These are phyloP conservation scores for Catocala nupta DNA, from an alignment of 2,888 invertebrate genomes.

Conservation along the genomic window DNA sequence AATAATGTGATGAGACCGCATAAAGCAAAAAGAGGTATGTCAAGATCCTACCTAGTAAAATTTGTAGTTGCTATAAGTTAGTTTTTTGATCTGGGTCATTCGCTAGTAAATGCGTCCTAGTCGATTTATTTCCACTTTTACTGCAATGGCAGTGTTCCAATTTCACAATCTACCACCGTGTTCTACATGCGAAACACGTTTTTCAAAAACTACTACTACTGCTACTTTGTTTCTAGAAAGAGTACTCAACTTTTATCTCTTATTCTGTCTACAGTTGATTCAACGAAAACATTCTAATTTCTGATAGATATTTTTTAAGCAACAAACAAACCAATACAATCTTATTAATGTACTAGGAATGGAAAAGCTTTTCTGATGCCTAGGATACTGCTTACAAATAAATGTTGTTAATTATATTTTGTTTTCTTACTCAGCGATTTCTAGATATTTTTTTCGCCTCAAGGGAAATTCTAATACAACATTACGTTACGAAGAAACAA, in stretches of 20 bases:
- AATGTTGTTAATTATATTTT: not conserved
- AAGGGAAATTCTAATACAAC: conserved; percentile 2
- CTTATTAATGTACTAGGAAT: conserved; percentile 13
- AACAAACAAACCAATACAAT: conserved; percentile 17
- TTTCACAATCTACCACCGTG: conserved; percentile 76
- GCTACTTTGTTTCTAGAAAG: conserved; percentile 57
- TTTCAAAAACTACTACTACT: conserved; percentile 69
- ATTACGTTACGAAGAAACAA: not conserved
- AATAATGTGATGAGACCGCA: too few species aligned
- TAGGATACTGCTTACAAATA: not conserved
- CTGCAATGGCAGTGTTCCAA: conserved; percentile 85
- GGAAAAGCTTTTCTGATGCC: not conserved
- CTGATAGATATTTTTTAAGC: too few species aligned
- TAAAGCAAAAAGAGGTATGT: too few species aligned
- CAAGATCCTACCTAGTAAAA: too few species aligned
- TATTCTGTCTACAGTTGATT: conserved; percentile 49
- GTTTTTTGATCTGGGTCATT: conserved; percentile 80
- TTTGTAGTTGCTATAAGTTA: conserved; percentile 49
- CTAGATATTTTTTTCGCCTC: not conserved
- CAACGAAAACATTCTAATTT: too few species aligned
- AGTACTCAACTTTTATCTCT: conserved; percentile 55
- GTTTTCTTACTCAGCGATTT: not conserved
- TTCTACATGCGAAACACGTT: conserved; percentile 78
- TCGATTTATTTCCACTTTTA: conserved; percentile 85
- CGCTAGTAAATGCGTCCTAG: conserved; percentile 74